Evolutionary conservation across 2,888 invertebrate genomes (phyloP).

Genomic region (Netelia inedita): DNA sequence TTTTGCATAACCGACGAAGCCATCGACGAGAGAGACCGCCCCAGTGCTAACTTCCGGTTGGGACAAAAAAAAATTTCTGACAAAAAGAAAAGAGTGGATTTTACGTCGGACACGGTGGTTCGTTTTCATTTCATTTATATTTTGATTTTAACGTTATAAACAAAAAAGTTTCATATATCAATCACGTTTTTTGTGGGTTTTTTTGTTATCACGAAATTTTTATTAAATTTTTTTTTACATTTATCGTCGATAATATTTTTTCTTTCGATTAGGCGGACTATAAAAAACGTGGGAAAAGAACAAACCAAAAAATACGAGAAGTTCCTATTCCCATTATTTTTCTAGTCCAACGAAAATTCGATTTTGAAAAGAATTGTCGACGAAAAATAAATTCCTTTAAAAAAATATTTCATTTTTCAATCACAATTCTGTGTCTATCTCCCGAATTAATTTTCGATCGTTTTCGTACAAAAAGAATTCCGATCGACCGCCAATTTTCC

Average conservation of each 20-base stretch:
- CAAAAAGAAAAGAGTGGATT: slow-evolving; percentile 8
- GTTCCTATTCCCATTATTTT: not conserved
- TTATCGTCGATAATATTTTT: not conserved
- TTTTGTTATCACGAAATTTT: not conserved
- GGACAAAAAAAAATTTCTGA: not conserved
- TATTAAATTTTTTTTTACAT: not conserved
- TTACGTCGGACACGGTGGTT: not conserved
- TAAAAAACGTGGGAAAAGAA: not conserved
- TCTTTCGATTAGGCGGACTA: not conserved
- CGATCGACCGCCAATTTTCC: not conserved
- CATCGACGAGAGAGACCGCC: not conserved
- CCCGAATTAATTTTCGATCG: not conserved
- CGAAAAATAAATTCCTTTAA: not conserved
- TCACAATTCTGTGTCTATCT: not conserved
- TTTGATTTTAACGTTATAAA: not conserved
- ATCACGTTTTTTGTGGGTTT: not conserved
- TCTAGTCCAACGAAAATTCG: not conserved
- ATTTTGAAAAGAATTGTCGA: not conserved
- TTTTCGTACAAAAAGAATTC: no score
- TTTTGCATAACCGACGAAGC: not conserved
- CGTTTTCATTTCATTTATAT: slow-evolving; percentile 9
- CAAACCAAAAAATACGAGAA: not conserved
- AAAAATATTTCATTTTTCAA: not conserved
- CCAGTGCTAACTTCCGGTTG: slow-evolving; percentile 8
- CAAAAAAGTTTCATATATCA: slow-evolving; percentile 8